Conservation (phyloP, 2,888 invertebrate genomes). For the Dicranocentrus wangi region DNA sequence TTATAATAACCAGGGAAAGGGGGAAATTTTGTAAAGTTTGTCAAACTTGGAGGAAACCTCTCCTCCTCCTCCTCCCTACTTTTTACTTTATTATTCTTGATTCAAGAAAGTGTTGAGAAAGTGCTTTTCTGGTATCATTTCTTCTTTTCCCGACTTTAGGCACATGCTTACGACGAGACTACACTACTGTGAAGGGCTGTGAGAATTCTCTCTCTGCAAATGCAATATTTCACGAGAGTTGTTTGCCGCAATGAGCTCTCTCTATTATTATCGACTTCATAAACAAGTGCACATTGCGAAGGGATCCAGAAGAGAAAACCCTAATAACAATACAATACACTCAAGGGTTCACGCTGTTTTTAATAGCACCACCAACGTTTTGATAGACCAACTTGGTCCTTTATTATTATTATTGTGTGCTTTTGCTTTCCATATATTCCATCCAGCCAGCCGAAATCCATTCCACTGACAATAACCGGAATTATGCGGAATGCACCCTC, state of each 20-base stretch:
- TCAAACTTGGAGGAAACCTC: conserved; percentile 17
- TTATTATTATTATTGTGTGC: too few relatives aligned
- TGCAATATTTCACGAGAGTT: conserved; percentile 14
- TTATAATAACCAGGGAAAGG: conserved; percentile 31
- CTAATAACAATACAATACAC: neutral
- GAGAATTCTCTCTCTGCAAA: neutral
- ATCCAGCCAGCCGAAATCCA: neutral
- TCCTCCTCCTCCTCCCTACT: conserved; percentile 15
- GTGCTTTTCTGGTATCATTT: neutral
- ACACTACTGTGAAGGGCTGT: neutral
- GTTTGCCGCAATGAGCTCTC: neutral
- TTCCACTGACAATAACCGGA: neutral
- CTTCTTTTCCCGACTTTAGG: neutral
- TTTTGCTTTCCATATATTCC: neutral
- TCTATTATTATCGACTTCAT: conserved; percentile 37
- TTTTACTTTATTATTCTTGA: conserved; percentile 25
- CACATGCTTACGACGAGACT: too few relatives aligned
- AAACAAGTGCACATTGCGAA: conserved; percentile 26
- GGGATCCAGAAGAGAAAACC: neutral
- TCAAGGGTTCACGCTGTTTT: neutral
- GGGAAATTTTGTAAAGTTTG: conserved; percentile 40
- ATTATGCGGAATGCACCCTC: conserved; percentile 5
- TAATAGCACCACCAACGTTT: neutral
- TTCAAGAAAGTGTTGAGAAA: conserved; percentile 14
- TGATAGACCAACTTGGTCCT: too few relatives aligned